These are phyloP conservation scores for Pseudochromis fuscus DNA, from an alignment of 2,797 vertebrate genomes.

Conservation along the genomic window DNA sequence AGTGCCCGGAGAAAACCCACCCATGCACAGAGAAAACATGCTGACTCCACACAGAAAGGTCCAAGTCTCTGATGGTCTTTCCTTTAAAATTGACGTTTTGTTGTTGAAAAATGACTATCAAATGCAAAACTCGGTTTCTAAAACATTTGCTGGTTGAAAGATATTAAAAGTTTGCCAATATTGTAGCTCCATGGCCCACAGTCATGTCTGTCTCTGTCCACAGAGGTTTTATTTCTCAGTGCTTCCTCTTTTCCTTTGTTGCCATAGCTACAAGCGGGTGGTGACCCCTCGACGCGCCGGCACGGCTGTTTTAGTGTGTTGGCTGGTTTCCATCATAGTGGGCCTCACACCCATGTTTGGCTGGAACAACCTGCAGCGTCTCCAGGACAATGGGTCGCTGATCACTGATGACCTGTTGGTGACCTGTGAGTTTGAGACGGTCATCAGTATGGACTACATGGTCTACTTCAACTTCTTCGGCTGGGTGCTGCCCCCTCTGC, in stretches of 20 bases:
- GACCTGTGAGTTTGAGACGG: conserved; percentile 92
- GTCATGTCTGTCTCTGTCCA: background rate
- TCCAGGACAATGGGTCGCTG: conserved; percentile 78
- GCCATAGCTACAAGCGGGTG: conserved; percentile 91
- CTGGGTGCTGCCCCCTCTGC: conserved; percentile 94
- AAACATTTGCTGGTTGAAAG: no score
- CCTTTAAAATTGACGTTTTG: no score
- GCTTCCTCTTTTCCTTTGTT: conserved; percentile 36
- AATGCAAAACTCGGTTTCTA: no score
- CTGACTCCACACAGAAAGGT: no score
- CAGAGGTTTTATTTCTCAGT: conserved; percentile 2
- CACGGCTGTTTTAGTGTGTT: conserved; percentile 91
- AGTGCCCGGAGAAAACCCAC: no score
- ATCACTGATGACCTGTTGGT: conserved; percentile 82
- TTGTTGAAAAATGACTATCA: background rate
- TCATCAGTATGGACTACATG: conserved; percentile 99
- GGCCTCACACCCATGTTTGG: conserved; percentile 96
- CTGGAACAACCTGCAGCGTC: conserved; percentile 92
- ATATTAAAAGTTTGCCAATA: no score
- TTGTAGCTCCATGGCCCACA: no score
- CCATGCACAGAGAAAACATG: no score
- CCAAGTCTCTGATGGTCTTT: no score
- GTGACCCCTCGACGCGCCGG: conserved; percentile 91
- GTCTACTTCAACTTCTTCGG: conserved; percentile 99
- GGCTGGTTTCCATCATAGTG: conserved; percentile 93